Percentiles rank a stretch among this genome's conserved stretches.
Conservation (phyloP, 1,140 invertebrate genomes). For the Reticulitermes speratus region DNA sequence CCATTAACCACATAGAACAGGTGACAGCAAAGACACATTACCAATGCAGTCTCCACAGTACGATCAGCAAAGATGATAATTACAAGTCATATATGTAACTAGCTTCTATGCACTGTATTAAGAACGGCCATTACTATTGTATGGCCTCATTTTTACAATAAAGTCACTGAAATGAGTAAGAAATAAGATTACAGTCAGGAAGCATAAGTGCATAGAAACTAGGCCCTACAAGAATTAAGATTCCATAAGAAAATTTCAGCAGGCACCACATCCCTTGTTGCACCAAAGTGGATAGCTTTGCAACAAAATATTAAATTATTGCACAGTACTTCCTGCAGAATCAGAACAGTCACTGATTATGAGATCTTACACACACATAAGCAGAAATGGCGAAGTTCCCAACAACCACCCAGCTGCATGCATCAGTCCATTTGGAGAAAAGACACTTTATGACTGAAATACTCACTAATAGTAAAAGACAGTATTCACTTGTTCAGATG, state of each 20-base stretch:
- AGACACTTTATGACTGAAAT: neutral
- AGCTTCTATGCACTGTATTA: constrained; percentile 2
- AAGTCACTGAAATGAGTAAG: neutral
- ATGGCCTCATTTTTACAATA: neutral
- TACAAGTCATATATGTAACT: neutral
- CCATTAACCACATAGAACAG: no score
- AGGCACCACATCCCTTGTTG: neutral
- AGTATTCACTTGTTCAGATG: neutral
- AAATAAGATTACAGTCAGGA: neutral
- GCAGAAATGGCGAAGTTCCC: neutral
- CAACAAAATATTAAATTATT: neutral
- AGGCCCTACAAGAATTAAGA: neutral
- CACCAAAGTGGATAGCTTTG: neutral
- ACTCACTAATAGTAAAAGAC: neutral
- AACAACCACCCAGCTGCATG: neutral
- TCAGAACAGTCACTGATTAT: neutral
- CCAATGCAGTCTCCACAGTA: neutral
- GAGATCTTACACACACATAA: neutral
- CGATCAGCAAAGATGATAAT: neutral
- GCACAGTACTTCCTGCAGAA: neutral
- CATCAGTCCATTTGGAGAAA: neutral
- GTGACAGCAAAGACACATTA: neutral
- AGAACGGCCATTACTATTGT: neutral
- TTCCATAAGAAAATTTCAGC: neutral
- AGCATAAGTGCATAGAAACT: neutral